These are phyloP conservation scores for Punctoribates punctum DNA, from an alignment of 2,888 invertebrate species.

Conservation along the genomic window DNA sequence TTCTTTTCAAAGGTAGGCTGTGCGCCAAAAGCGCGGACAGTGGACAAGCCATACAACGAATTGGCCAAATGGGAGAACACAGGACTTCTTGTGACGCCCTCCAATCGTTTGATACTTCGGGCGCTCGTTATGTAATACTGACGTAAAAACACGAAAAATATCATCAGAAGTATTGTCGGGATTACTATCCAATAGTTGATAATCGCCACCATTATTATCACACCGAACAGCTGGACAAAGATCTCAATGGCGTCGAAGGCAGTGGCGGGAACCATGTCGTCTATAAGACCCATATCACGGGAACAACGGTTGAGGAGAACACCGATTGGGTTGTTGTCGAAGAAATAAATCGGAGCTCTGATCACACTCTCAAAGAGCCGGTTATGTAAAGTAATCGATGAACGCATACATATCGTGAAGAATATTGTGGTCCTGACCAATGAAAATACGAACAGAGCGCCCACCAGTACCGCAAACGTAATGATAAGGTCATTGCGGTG, in stretches of 20 bases:
- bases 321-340: constrained; percentile 57
- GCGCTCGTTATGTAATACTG: constrained; percentile 56
- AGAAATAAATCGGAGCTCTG: constrained; percentile 52
- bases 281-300: constrained; percentile 55
- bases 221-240: constrained; percentile 60
- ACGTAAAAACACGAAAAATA: constrained; percentile 55
- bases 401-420: constrained; percentile 48
- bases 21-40: constrained; percentile 82
- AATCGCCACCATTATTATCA: constrained; percentile 55
- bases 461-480: constrained; percentile 44
- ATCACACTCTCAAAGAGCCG: constrained; percentile 53
- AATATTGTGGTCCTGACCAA: constrained; percentile 46
- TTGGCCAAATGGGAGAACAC: constrained; percentile 91
- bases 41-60: constrained; percentile 80
- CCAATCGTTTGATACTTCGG: constrained; percentile 57
- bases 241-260: constrained; percentile 55
- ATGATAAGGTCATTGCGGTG: constrained; percentile 20
- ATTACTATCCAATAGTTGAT: constrained; percentile 55
- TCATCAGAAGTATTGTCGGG: constrained; percentile 54
- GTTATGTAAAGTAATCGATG: constrained; percentile 48
- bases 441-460: constrained; percentile 45
- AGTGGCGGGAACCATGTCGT: constrained; percentile 54
- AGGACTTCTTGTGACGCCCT: constrained; percentile 70
- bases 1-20: constrained; percentile 63
- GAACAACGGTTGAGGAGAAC: constrained; percentile 56